Conservation (phyloP, 2,797 vertebrate genomes). For the Cirrhinus mrigala region DNA sequence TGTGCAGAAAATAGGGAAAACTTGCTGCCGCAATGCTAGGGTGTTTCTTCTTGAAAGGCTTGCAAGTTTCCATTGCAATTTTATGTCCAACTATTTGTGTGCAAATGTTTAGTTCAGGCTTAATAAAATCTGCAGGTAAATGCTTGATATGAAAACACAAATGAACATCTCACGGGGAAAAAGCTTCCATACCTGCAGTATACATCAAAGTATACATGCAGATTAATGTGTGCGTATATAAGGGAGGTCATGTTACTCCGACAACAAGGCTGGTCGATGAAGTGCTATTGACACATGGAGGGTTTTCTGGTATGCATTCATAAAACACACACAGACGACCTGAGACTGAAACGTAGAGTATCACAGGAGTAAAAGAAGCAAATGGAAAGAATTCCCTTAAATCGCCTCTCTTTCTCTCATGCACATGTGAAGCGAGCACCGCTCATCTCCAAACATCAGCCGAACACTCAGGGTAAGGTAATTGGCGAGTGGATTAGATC, state of each 20-base stretch:
- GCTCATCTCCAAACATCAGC: constrained; percentile 21
- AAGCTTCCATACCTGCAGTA: neutral
- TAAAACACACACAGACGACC: neutral
- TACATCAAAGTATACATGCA: neutral
- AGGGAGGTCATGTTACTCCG: neutral
- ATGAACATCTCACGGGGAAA: neutral
- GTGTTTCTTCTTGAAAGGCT: too few relatives aligned
- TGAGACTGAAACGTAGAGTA: neutral
- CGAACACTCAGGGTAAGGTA: constrained; percentile 43
- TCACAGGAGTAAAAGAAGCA: neutral
- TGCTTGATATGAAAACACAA: too few relatives aligned
- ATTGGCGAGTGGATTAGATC: constrained; percentile 54
- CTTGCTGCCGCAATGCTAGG: too few relatives aligned
- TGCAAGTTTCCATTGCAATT: neutral
- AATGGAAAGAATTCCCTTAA: neutral
- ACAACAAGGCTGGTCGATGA: neutral
- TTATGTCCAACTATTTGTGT: neutral
- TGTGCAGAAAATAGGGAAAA: too few relatives aligned
- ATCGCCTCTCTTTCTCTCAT: neutral
- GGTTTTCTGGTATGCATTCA: neutral
- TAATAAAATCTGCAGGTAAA: neutral
- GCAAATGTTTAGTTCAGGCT: neutral
- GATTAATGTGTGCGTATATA: neutral
- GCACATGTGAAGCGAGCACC: constrained; percentile 7
- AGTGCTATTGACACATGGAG: neutral